Evolutionary conservation across 1,140 invertebrate species (phyloP).

Genomic region (Zophobas morio): DNA sequence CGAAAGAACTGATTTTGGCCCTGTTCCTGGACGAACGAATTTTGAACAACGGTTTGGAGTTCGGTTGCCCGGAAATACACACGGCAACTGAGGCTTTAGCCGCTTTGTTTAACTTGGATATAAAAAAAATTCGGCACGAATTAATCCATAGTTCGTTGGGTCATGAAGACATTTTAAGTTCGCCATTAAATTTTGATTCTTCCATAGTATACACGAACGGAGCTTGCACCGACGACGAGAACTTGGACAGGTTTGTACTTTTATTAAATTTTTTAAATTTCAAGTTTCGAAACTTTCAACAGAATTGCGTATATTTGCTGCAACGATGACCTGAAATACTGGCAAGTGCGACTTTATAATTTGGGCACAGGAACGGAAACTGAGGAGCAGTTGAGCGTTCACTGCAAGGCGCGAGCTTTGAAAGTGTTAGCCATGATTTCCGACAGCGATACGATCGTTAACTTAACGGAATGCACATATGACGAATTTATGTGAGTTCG

Average conservation of each 20-base stretch:
- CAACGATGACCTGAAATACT: constrained; percentile 45
- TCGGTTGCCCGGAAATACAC: constrained; percentile 62
- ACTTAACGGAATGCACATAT: constrained; percentile 50
- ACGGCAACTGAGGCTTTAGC: constrained; percentile 59
- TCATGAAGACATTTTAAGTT: constrained; percentile 1
- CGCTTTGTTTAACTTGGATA: constrained; percentile 53
- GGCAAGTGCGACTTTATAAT: constrained; percentile 55
- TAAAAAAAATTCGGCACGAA: constrained; percentile 48
- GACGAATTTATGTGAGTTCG: constrained; percentile 58
- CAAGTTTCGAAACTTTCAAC: too few relatives aligned
- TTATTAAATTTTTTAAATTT: too few relatives aligned
- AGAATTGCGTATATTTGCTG: constrained; percentile 58
- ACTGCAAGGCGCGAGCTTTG: constrained; percentile 58
- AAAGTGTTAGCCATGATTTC: constrained; percentile 60
- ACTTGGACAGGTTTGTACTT: constrained; percentile 52
- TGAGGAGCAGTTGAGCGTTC: constrained; percentile 48
- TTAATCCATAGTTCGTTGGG: constrained; percentile 53
- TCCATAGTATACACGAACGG: constrained; percentile 1
- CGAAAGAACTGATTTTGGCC: constrained; percentile 58
- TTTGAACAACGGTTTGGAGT: constrained; percentile 35
- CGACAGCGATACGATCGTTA: constrained; percentile 52
- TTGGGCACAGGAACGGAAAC: constrained; percentile 38
- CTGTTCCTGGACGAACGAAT: constrained; percentile 62
- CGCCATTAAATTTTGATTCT: constrained; percentile 50
- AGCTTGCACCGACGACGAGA: constrained; percentile 19